These are phyloP conservation scores for Allobates femoralis DNA, from an alignment of 2,797 vertebrate genomes.

Conservation along the genomic window DNA sequence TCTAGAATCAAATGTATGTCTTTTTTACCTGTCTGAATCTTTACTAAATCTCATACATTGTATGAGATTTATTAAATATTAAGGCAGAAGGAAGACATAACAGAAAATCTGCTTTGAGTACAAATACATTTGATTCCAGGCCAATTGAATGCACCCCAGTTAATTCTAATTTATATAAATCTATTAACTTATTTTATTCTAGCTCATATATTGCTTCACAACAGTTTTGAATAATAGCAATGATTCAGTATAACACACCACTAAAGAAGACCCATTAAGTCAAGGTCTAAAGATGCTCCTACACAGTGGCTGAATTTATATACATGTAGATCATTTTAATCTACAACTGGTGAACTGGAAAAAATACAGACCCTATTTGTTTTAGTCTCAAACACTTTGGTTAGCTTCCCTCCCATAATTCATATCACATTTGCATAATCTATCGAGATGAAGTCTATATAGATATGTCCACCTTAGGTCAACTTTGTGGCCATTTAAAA, in stretches of 20 bases:
- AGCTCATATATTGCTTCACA: not conserved
- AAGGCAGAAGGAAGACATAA: too few species aligned
- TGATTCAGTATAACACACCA: not conserved
- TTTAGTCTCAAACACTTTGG: too few species aligned
- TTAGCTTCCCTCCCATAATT: not conserved
- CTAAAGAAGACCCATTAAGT: not conserved
- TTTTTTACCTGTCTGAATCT: not conserved
- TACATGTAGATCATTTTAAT: too few species aligned
- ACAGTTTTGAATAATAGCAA: not conserved
- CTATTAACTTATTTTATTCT: not conserved
- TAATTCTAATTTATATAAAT: not conserved
- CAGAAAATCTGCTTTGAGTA: too few species aligned
- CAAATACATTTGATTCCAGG: too few species aligned
- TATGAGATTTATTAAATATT: too few species aligned
- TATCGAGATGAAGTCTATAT: not conserved
- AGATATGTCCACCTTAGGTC: not conserved
- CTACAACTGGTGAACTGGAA: too few species aligned
- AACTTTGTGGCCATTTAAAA: not conserved
- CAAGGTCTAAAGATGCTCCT: not conserved
- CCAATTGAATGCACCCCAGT: not conserved
- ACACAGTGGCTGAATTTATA: too few species aligned
- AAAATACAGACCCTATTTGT: too few species aligned
- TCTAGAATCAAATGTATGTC: not conserved
- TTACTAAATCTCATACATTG: not conserved
- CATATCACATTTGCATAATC: not conserved